These are phyloP conservation scores for Plotosus lineatus DNA, from an alignment of 2,113 vertebrate species.

Conservation along the genomic window DNA sequence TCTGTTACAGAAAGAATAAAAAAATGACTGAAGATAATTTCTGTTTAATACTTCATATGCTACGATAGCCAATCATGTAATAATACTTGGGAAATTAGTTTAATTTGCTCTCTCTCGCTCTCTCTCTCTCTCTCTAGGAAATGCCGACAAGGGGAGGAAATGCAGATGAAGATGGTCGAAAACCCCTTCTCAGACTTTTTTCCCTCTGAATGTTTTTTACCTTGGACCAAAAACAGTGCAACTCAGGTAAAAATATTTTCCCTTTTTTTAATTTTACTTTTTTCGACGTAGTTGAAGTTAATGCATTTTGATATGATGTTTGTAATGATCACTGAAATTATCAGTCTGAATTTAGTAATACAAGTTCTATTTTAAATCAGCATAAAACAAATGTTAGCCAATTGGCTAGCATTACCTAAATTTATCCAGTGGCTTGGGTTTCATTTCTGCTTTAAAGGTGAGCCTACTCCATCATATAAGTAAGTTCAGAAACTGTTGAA, in stretches of 20 bases:
- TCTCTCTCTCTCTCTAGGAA: constrained; percentile 58
- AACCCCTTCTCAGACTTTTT: constrained; percentile 86
- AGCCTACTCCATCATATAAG: background rate
- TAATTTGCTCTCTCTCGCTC: background rate
- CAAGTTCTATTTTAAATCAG: background rate
- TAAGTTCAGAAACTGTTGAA: too few relatives aligned
- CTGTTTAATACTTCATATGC: background rate
- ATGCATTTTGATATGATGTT: background rate
- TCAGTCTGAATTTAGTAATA: background rate
- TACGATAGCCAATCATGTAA: background rate
- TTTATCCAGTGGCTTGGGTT: background rate
- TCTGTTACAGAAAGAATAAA: constrained; percentile 17
- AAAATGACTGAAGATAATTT: background rate
- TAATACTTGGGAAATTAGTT: background rate
- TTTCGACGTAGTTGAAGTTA: background rate
- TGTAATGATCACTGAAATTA: background rate
- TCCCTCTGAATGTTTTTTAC: constrained; percentile 81
- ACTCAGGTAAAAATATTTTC: constrained; percentile 89
- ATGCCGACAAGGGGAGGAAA: constrained; percentile 73
- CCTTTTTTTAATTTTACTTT: too few relatives aligned
- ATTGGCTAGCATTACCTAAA: background rate
- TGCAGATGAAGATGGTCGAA: constrained; percentile 77
- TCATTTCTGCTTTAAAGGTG: background rate
- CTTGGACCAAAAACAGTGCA: constrained; percentile 84
- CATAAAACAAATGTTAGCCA: background rate